These are phyloP conservation scores for Botia almorhae DNA, from an alignment of 2,797 vertebrate species.

Conservation along the genomic window DNA sequence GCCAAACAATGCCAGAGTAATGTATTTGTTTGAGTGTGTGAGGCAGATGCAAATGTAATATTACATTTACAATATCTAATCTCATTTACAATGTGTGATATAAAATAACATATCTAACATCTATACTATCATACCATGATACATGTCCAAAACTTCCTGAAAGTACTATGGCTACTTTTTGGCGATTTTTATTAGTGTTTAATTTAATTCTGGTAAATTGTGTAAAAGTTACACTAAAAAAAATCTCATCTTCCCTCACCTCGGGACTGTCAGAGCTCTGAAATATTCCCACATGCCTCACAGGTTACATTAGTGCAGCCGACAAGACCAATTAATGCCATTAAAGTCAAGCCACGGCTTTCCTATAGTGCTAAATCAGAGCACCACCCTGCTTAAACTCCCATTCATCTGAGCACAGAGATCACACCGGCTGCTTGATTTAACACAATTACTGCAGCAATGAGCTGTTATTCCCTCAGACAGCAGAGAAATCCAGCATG, in stretches of 20 bases:
- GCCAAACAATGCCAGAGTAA: neutral
- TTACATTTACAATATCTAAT: no score
- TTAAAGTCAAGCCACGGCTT: conserved; percentile 23
- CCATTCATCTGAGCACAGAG: neutral
- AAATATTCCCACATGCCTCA: no score
- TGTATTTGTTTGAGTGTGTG: neutral
- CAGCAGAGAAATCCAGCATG: neutral
- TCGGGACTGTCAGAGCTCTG: no score
- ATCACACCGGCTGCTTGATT: conserved; percentile 1
- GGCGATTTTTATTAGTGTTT: no score
- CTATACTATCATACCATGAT: no score
- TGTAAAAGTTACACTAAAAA: neutral
- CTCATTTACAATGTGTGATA: no score
- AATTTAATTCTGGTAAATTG: no score
- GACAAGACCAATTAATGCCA: neutral
- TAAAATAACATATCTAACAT: no score
- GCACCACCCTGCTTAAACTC: neutral
- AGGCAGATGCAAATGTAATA: no score
- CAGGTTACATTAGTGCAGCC: conserved; percentile 19
- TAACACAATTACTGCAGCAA: conserved; percentile 15
- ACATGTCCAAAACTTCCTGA: no score
- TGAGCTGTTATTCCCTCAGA: neutral
- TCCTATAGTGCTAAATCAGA: conserved; percentile 8
- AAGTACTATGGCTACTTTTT: no score
- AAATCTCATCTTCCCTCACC: neutral